Conservation (phyloP, 2,797 vertebrate species). For the Tragopan temminckii region DNA sequence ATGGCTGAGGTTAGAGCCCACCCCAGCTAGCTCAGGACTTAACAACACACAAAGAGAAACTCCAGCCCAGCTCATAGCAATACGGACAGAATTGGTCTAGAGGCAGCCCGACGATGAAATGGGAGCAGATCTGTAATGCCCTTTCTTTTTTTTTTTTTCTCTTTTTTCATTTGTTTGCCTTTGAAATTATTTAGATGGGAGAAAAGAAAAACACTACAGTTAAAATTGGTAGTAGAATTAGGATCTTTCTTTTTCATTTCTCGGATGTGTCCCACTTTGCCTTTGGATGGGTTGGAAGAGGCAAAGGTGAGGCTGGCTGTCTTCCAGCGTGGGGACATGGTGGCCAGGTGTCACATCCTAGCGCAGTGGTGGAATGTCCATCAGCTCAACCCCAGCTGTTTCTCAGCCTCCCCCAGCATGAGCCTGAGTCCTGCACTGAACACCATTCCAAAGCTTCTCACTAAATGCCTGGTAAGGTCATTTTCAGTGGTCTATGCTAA, state of each 20-base stretch:
- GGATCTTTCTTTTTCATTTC: not conserved
- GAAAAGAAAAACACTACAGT: not conserved
- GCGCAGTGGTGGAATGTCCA: not conserved
- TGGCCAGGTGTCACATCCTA: not conserved
- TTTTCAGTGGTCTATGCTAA: not conserved
- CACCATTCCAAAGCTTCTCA: not conserved
- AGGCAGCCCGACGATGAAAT: not conserved
- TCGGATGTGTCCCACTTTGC: not conserved
- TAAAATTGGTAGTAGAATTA: not conserved
- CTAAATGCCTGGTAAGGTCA: not conserved
- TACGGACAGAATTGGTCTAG: not conserved
- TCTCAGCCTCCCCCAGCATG: not conserved
- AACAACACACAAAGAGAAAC: conserved; percentile 21
- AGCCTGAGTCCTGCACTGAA: not conserved
- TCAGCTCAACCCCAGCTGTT: not conserved
- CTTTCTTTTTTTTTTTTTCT: not conserved
- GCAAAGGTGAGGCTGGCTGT: not conserved
- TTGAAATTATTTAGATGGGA: not conserved
- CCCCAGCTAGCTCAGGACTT: not conserved
- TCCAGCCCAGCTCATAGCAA: not conserved
- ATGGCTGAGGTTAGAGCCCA: conserved; percentile 45
- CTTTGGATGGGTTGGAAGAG: not conserved
- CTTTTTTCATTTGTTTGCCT: not conserved
- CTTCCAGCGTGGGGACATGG: not conserved
- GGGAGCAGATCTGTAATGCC: not conserved